These are phyloP conservation scores for Halotydeus destructor DNA, from an alignment of 1,140 invertebrate genomes.

Conservation along the genomic window DNA sequence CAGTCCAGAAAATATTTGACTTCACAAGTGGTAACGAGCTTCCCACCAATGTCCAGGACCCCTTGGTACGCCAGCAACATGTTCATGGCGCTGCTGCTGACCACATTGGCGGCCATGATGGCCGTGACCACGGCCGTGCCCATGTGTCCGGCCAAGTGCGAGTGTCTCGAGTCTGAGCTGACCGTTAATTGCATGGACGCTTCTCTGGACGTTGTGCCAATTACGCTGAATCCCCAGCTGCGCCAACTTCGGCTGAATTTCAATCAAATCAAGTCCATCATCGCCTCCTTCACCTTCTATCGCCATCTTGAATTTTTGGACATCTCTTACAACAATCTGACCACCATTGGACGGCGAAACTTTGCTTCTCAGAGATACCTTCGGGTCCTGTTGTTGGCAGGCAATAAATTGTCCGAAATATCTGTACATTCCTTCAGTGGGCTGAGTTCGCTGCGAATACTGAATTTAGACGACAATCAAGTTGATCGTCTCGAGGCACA, in stretches of 20 bases:
- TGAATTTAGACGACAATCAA: slow-evolving; percentile 54
- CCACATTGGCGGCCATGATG: no score
- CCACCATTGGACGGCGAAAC: slow-evolving; percentile 42
- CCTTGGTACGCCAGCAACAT: no score
- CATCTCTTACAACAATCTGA: slow-evolving; percentile 55
- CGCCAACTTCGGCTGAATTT: slow-evolving; percentile 56
- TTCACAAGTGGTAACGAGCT: no score
- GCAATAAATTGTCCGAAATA: slow-evolving; percentile 23
- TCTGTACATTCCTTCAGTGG: slow-evolving; percentile 48
- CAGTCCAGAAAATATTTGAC: no score
- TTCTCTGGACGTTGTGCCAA: slow-evolving; percentile 65
- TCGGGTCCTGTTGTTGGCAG: slow-evolving; percentile 23
- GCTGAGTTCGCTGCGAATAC: slow-evolving; percentile 41
- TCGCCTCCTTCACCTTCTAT: slow-evolving; percentile 66
- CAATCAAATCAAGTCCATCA: slow-evolving; percentile 64
- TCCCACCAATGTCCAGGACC: no score
- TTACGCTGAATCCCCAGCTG: slow-evolving; percentile 69
- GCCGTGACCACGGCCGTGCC: no score
- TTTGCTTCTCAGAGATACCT: slow-evolving; percentile 50
- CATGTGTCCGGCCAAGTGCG: slow-evolving; percentile 47
- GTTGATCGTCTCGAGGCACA: slow-evolving; percentile 49
- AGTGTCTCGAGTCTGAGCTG: slow-evolving; percentile 64
- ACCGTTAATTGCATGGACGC: slow-evolving; percentile 64
- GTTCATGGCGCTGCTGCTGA: no score
- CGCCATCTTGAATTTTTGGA: slow-evolving; percentile 57